Conservation (phyloP, 2,113 vertebrate species). For the Canis aureus region DNA sequence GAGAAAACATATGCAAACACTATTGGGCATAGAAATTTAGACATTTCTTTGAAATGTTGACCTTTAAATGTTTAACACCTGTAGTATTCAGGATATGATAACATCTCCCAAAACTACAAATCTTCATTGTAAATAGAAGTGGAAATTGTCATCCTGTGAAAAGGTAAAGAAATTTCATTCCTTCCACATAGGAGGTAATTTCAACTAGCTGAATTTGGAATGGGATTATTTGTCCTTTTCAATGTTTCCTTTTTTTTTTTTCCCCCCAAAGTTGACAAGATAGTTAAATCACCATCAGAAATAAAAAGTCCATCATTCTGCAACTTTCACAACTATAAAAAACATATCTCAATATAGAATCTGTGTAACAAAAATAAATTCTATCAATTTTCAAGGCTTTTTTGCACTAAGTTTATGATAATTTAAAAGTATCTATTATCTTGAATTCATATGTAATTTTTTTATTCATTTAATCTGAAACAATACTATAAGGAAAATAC, state of each 20-base stretch:
- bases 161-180: neutral
- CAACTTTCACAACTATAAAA: conserved; percentile 13
- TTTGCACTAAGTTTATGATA: neutral
- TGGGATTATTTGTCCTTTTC: conserved; percentile 3
- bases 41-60: conserved; percentile 77
- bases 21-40: conserved; percentile 69
- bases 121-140: conserved; percentile 58
- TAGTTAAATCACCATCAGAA: neutral
- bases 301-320: neutral
- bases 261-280: neutral
- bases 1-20: conserved; percentile 77
- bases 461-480: conserved; percentile 6
- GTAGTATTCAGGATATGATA: conserved; percentile 66
- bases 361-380: neutral
- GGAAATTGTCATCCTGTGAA: conserved; percentile 37
- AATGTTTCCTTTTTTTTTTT: neutral
- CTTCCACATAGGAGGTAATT: neutral
- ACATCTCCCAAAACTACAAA: conserved; percentile 63
- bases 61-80: conserved; percentile 82
- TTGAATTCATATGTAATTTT: neutral
- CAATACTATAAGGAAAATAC: neutral
- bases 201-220: conserved; percentile 1
- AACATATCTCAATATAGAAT: neutral
- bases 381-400: neutral
- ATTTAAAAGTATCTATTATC: neutral